A percentile compares a stretch with the other conserved stretches of the same genome.
phyloP scores from a whole-genome alignment of 2,113 vertebrate species.

The Accipiter virgatus region DNA sequence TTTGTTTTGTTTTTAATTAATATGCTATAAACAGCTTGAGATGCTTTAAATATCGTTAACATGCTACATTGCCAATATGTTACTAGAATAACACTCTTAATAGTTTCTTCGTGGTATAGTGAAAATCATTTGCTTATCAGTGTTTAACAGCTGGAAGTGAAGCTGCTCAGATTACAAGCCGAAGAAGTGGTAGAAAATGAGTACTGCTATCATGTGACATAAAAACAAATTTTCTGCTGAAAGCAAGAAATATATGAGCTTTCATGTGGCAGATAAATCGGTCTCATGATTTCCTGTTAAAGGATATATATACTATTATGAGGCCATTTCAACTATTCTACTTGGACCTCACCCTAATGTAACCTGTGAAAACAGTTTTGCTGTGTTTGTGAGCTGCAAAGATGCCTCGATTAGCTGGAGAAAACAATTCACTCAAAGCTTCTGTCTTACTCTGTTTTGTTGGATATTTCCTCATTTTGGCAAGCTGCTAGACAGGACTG shows the following conservation, averaged over 20 bases:
- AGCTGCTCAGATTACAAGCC: background rate
- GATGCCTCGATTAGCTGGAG: background rate
- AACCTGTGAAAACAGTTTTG: background rate
- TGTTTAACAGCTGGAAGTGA: background rate
- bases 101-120: background rate
- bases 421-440: background rate
- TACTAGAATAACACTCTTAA: background rate
- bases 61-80: background rate
- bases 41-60: background rate
- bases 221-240: background rate
- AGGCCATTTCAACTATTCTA: background rate
- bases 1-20: background rate
- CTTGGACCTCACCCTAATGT: background rate
- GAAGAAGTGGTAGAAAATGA: background rate
- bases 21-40: background rate
- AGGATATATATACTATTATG: background rate
- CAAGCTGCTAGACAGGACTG: background rate
- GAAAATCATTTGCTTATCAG: background rate
- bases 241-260: background rate
- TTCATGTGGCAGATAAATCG: background rate
- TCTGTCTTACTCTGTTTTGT: background rate
- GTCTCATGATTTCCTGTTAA: background rate
- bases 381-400: background rate
- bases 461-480: background rate
- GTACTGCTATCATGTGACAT: background rate